Evolutionary conservation across 2,113 vertebrate species (phyloP).

Genomic region (Oplegnathus fasciatus): DNA sequence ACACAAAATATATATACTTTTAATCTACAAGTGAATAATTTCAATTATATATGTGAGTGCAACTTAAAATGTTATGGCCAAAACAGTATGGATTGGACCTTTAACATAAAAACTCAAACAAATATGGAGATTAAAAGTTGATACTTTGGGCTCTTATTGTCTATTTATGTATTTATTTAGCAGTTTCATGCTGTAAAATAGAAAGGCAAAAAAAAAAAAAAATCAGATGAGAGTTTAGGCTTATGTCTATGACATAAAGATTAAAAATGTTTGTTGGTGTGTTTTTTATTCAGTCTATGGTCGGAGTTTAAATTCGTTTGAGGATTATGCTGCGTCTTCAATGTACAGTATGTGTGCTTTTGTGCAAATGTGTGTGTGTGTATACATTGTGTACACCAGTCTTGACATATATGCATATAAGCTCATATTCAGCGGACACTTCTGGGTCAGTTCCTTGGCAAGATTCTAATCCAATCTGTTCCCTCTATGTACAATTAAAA

Average conservation of each 20-base stretch:
- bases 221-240: neutral
- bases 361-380: neutral
- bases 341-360: neutral
- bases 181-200: neutral
- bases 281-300: neutral
- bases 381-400: neutral
- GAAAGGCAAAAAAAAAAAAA: neutral
- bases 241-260: too few relatives aligned
- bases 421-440: slow-evolving; percentile 46
- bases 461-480: slow-evolving; percentile 58
- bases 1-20: neutral
- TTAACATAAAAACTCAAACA: neutral
- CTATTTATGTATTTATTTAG: neutral
- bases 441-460: slow-evolving; percentile 55
- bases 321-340: neutral
- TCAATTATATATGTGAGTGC: neutral
- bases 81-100: neutral
- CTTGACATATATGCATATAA: slow-evolving; percentile 23
- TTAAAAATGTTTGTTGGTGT: neutral
- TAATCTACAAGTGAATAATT: neutral
- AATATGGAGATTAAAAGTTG: neutral
- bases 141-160: neutral
- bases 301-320: neutral
- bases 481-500: slow-evolving; percentile 76
- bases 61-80: neutral